These are phyloP conservation scores for Oryzaephilus surinamensis DNA, from an alignment of 1,140 invertebrate genomes.

Conservation along the genomic window DNA sequence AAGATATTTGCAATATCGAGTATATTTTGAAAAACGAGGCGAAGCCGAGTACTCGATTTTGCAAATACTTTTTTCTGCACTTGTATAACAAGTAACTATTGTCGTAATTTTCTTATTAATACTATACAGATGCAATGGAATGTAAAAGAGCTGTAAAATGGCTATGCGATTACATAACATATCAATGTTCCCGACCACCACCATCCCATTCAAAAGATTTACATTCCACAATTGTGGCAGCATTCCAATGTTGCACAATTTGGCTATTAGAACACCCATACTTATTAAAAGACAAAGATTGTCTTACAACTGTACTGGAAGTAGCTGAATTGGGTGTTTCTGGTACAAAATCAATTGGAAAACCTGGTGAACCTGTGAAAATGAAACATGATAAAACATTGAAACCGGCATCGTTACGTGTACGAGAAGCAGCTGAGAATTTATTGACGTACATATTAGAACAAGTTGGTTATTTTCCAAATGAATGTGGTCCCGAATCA, in stretches of 20 bases:
- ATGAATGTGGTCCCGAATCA: slow-evolving; percentile 72
- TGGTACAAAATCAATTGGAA: slow-evolving; percentile 80
- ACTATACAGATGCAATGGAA: slow-evolving; percentile 85
- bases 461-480: slow-evolving; percentile 71
- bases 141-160: slow-evolving; percentile 92
- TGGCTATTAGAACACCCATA: slow-evolving; percentile 87
- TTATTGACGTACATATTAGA: slow-evolving; percentile 83
- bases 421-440: slow-evolving; percentile 90
- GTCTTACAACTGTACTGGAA: slow-evolving; percentile 84
- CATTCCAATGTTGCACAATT: slow-evolving; percentile 80
- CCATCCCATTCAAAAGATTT: slow-evolving; percentile 94
- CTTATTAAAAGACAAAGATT: slow-evolving; percentile 83
- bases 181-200: slow-evolving; percentile 91
- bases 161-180: slow-evolving; percentile 95
- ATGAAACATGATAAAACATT: slow-evolving; percentile 94
- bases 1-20: too few relatives aligned
- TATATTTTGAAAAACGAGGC: too few relatives aligned
- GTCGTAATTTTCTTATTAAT: too few relatives aligned
- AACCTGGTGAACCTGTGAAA: slow-evolving; percentile 77
- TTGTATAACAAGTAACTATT: too few relatives aligned
- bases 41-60: too few relatives aligned
- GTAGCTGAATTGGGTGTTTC: slow-evolving; percentile 96
- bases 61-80: too few relatives aligned
- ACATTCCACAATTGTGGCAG: slow-evolving; percentile 82
- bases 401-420: slow-evolving; percentile 91